A percentile compares a stretch with the other conserved stretches of the same genome.
These are phyloP conservation scores for Oryzias dopingdopingensis DNA, from an alignment of 2,797 vertebrate species.

Conservation along the genomic window DNA sequence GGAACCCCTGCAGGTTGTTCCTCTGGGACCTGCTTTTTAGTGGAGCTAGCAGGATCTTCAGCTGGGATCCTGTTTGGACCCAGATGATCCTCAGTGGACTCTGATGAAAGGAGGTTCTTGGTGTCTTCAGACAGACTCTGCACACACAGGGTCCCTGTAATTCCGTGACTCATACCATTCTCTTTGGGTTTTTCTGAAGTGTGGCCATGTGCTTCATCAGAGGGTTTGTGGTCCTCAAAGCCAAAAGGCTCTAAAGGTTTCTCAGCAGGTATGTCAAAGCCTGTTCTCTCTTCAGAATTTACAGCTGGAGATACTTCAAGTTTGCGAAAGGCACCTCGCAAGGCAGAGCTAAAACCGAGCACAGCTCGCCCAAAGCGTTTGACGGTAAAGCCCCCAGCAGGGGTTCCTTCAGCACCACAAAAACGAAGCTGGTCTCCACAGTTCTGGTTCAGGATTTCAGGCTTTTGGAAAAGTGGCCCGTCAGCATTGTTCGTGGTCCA, in stretches of 20 bases:
- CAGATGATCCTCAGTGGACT: conserved; percentile 26
- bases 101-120: conserved; percentile 55
- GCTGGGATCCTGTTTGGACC: conserved; percentile 16
- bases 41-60: conserved; percentile 25
- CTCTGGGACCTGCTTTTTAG: conserved; percentile 12
- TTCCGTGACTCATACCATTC: conserved; percentile 21
- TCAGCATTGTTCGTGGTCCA: conserved; percentile 40
- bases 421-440: conserved; percentile 52
- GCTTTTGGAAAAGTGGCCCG: conserved; percentile 21
- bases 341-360: conserved; percentile 84
- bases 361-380: conserved; percentile 87
- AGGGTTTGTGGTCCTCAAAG: conserved; percentile 22
- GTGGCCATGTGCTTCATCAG: conserved; percentile 17
- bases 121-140: conserved; percentile 71
- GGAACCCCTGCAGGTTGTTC: conserved; percentile 13
- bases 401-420: conserved; percentile 70
- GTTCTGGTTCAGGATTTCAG: conserved; percentile 18
- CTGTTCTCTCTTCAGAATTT: conserved; percentile 75
- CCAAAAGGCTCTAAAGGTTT: conserved; percentile 48
- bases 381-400: conserved; percentile 82
- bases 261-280: conserved; percentile 63
- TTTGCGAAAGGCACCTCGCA: conserved; percentile 88
- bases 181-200: conserved; percentile 20
- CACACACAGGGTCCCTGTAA: conserved; percentile 63
- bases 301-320: conserved; percentile 80